Evolutionary conservation across 2,113 vertebrate genomes (phyloP), one percentile per base, ranked within the genome.

Genomic region (Sylvia atricapilla): DNA sequence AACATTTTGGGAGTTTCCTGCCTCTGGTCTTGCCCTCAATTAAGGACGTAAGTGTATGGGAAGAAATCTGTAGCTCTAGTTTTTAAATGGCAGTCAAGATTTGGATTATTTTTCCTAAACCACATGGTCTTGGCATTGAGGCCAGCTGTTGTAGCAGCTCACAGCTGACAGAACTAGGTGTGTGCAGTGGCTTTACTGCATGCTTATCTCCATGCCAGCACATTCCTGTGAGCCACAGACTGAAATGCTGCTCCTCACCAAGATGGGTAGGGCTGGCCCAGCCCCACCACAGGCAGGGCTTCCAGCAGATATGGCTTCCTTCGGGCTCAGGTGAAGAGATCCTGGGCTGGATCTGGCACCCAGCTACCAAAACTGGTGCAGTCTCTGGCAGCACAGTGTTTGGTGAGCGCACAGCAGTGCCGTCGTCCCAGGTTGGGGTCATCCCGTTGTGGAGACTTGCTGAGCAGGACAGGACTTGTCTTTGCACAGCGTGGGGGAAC

Each of bases 81-180:
- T 81, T 72, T 41, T 22, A 69, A 10, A 0, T 43, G 21, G 5
- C 23, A 8, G 9, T 37, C 5, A 3, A 33, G 47, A 11, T 47
- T 27, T 15, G 33, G 18, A 7, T 56, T 73, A 2, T 43, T 74
- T 84, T 58, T 64, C 18, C 49, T 49, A 20, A 62, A 20, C 14
- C 20, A 8, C 1, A 0, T 7, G 12, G 6, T 2, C 12, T 23
- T 28, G 23, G 8, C 18, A 2, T 18, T 1, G 0, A 24, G 37
- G 43, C 15, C 50, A 47, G 31, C 22, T 17, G 10, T 27, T 6
- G 30, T 25, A 41, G 6, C 49, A 41, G 11, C 31, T 53, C 8
- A 0, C 0, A 0, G 44, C 59, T 4, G 0, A 2, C 64, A 76
- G 46, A 24, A 1, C 2, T 1, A 1, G 50, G 0, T 4, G 6